A percentile compares a stretch with the other conserved stretches of the same genome.
phyloP scores from a whole-genome alignment of 2,888 invertebrate species.

The Tanytarsus gracilentus region DNA sequence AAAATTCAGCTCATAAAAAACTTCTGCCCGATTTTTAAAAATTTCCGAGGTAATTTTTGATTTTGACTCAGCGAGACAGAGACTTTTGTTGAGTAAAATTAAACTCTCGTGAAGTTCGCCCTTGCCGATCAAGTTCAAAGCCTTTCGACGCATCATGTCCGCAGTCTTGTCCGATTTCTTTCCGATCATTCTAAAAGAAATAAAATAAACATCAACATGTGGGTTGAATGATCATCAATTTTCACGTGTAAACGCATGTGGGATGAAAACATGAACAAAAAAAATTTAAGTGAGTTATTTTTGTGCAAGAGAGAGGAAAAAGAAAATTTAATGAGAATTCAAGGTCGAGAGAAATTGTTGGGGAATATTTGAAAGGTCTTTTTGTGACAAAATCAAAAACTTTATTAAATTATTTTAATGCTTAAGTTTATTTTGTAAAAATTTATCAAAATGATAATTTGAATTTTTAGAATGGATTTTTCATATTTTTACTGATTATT shows the following conservation, averaged over 20 bases:
- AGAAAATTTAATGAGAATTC: background rate
- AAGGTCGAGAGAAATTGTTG: background rate
- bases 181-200: background rate
- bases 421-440: no score
- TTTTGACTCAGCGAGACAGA: constrained; percentile 50
- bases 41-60: constrained; percentile 32
- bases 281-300: no score
- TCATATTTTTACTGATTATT: no score
- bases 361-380: background rate
- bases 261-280: no score
- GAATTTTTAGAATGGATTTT: no score
- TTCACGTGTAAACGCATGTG: background rate
- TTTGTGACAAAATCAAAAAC: no score
- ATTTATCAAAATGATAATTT: no score
- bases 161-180: background rate
- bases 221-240: background rate
- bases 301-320: no score
- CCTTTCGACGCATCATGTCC: background rate
- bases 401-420: no score
- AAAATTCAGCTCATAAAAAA: constrained; percentile 54
- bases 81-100: constrained; percentile 51
- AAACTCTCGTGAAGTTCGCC: constrained; percentile 40
- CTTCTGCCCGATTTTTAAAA: constrained; percentile 57
- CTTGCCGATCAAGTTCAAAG: background rate
- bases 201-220: background rate